phyloP scores from a whole-genome alignment of 2,113 vertebrate species.

The Scytalopus superciliaris region DNA sequence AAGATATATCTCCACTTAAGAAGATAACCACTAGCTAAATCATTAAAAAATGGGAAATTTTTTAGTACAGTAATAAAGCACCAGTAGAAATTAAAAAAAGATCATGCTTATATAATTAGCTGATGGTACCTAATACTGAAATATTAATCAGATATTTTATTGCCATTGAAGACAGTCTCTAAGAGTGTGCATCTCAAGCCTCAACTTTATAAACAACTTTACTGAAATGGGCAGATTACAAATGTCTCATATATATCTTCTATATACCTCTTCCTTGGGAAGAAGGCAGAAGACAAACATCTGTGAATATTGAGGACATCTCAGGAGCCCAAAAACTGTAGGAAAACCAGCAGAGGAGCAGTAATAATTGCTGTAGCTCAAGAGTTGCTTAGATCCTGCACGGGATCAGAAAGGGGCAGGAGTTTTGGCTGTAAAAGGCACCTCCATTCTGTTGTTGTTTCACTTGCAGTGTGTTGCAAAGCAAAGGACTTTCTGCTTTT shows the following conservation, averaged over 20 bases:
- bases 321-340: not conserved
- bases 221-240: not conserved
- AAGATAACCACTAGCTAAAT: not conserved
- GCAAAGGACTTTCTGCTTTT: not conserved
- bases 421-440: not conserved
- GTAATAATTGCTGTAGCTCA: not conserved
- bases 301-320: not conserved
- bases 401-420: not conserved
- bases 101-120: not conserved
- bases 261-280: not conserved
- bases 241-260: not conserved
- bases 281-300: not conserved
- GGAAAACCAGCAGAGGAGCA: not conserved
- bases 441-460: not conserved
- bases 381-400: no score
- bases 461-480: not conserved
- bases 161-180: not conserved
- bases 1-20: not conserved
- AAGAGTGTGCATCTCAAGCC: not conserved
- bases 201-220: not conserved
- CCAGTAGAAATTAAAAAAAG: not conserved
- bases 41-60: not conserved
- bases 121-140: not conserved
- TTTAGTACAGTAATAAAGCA: not conserved
- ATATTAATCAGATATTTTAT: not conserved